Evolutionary conservation across 1,140 invertebrate genomes (phyloP), one percentile per base, ranked within the genome.

Genomic region (Nautilus pompilius): DNA sequence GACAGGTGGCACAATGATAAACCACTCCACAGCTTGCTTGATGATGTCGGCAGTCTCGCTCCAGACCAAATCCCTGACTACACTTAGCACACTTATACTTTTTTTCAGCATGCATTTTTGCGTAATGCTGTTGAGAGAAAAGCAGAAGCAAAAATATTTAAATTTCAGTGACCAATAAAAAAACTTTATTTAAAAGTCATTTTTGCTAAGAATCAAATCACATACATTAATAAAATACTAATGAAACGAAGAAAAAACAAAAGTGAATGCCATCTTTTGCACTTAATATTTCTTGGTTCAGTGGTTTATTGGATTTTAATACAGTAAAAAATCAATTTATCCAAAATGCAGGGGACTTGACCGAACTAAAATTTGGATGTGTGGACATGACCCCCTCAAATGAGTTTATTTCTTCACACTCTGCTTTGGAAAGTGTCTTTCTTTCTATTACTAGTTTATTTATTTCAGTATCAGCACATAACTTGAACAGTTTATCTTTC

Each of bases 71-170:
- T 8, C 58, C 63, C 45, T 22, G 20, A 20, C 53, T 58, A 65
- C 69, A 70, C 45, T 68, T 65, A 17, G 53, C 48, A 53, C 69
- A 70, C 33, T 63, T 68, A 29, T 54, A 65, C 20, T 70, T 70
- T 45, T 70, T 70, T 29, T 70, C 69, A 5, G 61, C 63, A 58
- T 70, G 69, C 17, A 70, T 60, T 56, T 68, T 65, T 54, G 36
- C 45, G 62, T 67, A 72, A 48, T 72, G 70, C 70, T 72, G 58
- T 20, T 13, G 29, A 53, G 32, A 61, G n/a, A 61, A 28, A n/a
- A 51, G 26, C 49, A 22, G 36, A 58, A 62, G 46, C 22, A 62
- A 65, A 26, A 29, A 28, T 22, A 61, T 41, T 5, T 28, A 28
- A 5, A 30, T 10, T 41, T 10, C n/a, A 8, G n/a, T 10, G n/a